Evolutionary conservation across 2,797 vertebrate genomes (phyloP), one percentile per base, ranked within the genome.

Genomic region (Melanitta fusca): DNA sequence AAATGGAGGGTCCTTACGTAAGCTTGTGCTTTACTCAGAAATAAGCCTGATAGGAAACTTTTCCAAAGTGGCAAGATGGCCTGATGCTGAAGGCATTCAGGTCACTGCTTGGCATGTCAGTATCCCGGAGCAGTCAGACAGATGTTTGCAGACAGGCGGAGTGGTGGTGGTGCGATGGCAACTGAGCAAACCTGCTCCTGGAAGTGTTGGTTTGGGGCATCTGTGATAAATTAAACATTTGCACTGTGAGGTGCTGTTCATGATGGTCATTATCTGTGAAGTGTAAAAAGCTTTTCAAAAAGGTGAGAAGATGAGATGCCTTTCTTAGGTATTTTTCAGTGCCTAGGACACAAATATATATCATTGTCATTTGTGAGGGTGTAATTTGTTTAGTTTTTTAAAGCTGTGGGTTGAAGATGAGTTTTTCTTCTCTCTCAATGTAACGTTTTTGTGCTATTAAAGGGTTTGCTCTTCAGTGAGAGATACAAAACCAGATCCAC

Each of bases 91-190:
- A 88, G 91, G 87, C 75, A 72, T 72, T 0, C 2, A 58, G 69
- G 69, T 51, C 24, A 88, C 96, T 93, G 92, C 92, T 83, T 85
- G 87, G 68, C 90, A 0, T 72, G 54, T 6, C 1, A 75, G 54
- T 85, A 87, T 82, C 27, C 13, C n/a, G 72, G 84, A 95, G 77
- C 89, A 93, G 89, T 88, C 57, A 27, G 60, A 66, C 68, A 77
- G 84, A 61, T 82, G 61, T 96, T 97, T 96, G 81, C 95, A 70
- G 84, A 91, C 74, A 68, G 92, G 87, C 70, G 93, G 88, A 57
- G 45, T 49, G 72, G 39, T 66, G 87, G 43, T 62, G 45, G 57
- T 25, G 80, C 14, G 19, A 51, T 32, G 77, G 47, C 4, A 16
- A 80, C 71, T 24, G 16, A 85, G 70, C 60, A 91, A 93, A 80